Evolutionary conservation across 2,888 invertebrate genomes (phyloP).

Genomic region (Neria commutata): DNA sequence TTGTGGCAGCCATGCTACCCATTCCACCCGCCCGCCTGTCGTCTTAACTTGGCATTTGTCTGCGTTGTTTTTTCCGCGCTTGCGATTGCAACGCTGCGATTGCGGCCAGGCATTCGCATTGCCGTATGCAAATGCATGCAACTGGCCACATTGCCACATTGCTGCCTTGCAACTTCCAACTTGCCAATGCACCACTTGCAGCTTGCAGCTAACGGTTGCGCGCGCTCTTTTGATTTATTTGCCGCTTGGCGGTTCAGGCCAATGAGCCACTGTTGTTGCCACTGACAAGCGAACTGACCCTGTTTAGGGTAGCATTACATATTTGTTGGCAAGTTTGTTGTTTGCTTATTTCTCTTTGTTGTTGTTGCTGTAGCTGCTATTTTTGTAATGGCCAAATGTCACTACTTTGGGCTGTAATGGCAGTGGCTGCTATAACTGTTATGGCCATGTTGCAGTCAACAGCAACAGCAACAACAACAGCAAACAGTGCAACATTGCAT

Average conservation of each 20-base stretch:
- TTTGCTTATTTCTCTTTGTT: background rate
- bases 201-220: constrained; percentile 46
- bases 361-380: background rate
- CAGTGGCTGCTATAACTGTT: constrained; percentile 21
- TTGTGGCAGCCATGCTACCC: constrained; percentile 31
- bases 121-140: constrained; percentile 51
- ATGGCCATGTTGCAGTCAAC: constrained; percentile 47
- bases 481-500: background rate
- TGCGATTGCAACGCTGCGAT: constrained; percentile 43
- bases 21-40: background rate
- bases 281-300: constrained; percentile 15
- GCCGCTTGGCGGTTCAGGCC: constrained; percentile 14
- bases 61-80: constrained; percentile 23
- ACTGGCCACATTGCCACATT: no score
- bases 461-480: constrained; percentile 47
- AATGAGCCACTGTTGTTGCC: constrained; percentile 18
- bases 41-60: constrained; percentile 6
- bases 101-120: constrained; percentile 42
- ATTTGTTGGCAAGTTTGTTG: background rate
- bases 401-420: background rate
- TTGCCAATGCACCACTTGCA: background rate
- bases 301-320: constrained; percentile 6
- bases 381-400: constrained; percentile 1
- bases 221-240: constrained; percentile 53
- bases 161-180: no score